Percentiles rank a stretch among this genome's conserved stretches.
These are phyloP conservation scores for Prietella phreatophila DNA, from an alignment of 2,113 vertebrate species.

Conservation along the genomic window DNA sequence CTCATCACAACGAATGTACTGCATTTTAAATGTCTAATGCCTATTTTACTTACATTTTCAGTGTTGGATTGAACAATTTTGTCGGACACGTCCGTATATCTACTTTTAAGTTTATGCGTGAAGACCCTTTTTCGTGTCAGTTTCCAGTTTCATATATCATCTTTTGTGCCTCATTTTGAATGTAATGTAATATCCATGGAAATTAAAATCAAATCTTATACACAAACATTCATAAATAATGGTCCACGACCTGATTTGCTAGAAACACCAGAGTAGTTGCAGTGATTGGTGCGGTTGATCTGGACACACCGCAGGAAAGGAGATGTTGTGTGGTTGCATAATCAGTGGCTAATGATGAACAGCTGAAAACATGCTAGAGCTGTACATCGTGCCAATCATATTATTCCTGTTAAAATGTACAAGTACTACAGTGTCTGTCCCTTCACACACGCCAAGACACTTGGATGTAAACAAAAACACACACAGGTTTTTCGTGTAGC, in stretches of 20 bases:
- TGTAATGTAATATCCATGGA: neutral
- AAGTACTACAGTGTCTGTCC: neutral
- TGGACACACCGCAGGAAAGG: neutral
- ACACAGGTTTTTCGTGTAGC: constrained; percentile 22
- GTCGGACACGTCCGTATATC: neutral
- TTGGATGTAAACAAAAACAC: neutral
- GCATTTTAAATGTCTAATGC: neutral
- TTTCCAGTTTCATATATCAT: neutral
- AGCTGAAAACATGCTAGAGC: constrained; percentile 13
- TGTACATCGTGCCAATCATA: neutral
- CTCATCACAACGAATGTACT: neutral
- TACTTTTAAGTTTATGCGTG: neutral
- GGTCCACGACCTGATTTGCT: neutral
- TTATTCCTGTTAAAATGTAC: neutral
- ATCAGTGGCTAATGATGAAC: constrained; percentile 23
- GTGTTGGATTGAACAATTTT: neutral
- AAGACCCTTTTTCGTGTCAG: neutral
- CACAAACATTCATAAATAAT: neutral
- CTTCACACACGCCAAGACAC: neutral
- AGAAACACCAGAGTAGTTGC: neutral
- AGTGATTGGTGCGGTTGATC: constrained; percentile 8
- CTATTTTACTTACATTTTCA: neutral
- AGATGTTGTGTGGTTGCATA: constrained; percentile 30
- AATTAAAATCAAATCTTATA: neutral
- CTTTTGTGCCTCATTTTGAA: neutral